phyloP scores from a whole-genome alignment of 2,113 vertebrate genomes.

The Nycticebus coucang region DNA sequence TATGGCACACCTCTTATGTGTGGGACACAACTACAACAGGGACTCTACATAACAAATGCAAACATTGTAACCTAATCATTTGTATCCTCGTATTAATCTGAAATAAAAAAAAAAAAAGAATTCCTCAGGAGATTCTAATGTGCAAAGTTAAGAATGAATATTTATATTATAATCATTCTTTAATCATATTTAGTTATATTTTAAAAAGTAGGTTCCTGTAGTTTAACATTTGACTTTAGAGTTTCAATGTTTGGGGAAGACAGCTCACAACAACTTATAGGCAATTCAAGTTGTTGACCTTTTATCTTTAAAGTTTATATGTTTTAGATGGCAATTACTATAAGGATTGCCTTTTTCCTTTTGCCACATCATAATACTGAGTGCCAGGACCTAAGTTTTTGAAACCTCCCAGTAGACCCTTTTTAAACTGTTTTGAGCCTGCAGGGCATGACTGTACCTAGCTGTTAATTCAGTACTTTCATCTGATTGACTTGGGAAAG shows the following conservation, averaged over 20 bases:
- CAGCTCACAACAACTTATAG: neutral
- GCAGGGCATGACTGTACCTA: neutral
- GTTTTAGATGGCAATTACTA: neutral
- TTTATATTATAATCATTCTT: neutral
- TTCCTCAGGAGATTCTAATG: neutral
- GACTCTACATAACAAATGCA: no score
- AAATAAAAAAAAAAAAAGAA: no score
- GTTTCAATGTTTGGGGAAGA: neutral
- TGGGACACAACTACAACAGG: no score
- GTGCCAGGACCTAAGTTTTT: constrained; percentile 1
- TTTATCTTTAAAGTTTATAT: neutral
- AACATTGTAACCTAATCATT: no score
- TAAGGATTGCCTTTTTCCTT: neutral
- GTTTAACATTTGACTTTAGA: neutral
- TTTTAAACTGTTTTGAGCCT: constrained; percentile 26
- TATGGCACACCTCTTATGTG: no score
- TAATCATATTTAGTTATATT: neutral
- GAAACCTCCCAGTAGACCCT: constrained; percentile 12
- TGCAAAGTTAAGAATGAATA: neutral
- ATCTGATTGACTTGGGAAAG: constrained; percentile 39
- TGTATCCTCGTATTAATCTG: no score
- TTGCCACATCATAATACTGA: neutral
- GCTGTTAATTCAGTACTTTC: constrained; percentile 14
- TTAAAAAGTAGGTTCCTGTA: neutral
- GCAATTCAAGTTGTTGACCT: neutral